A percentile compares a stretch with the other conserved stretches of the same genome.
Conservation (phyloP, 2,888 invertebrate genomes). For the Drosophila lacicola region DNA sequence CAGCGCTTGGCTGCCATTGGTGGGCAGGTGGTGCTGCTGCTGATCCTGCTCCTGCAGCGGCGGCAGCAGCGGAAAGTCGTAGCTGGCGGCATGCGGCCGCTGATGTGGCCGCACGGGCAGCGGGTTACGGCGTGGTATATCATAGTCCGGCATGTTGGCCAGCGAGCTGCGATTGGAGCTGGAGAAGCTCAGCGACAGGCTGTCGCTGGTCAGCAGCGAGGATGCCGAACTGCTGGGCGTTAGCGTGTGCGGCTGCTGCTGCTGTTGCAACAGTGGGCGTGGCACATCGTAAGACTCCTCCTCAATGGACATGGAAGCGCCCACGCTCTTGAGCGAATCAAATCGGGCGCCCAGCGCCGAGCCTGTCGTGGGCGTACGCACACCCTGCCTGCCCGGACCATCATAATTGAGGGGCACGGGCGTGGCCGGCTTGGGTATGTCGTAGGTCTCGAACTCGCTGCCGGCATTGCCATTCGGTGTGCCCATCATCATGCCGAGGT, state of each 20-base stretch:
- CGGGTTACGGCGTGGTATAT: conserved; percentile 87
- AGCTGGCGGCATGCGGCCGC: conserved; percentile 82
- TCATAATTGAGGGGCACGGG: conserved; percentile 86
- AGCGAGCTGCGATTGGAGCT: conserved; percentile 86
- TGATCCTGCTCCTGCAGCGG: conserved; percentile 77
- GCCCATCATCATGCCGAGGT: conserved; percentile 81
- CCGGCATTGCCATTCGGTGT: conserved; percentile 45
- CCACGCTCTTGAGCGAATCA: conserved; percentile 80
- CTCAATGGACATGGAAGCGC: conserved; percentile 78
- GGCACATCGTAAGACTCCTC: conserved; percentile 89
- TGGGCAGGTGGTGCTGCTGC: conserved; percentile 33
- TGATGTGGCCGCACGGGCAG: conserved; percentile 79
- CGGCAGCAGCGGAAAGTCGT: conserved; percentile 88
- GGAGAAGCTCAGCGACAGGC: conserved; percentile 86
- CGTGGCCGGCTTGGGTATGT: conserved; percentile 88
- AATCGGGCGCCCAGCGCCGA: conserved; percentile 61
- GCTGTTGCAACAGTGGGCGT: conserved; percentile 85
- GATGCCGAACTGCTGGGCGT: conserved; percentile 90
- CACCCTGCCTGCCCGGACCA: conserved; percentile 84
- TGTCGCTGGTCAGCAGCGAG: conserved; percentile 88
- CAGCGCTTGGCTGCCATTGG: conserved; percentile 14
- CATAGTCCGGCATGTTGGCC: conserved; percentile 89
- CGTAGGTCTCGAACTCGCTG: conserved; percentile 85
- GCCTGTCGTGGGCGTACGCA: conserved; percentile 75
- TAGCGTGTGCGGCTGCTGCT: conserved; percentile 86